Conservation (phyloP, 2,113 vertebrate genomes). For the Potamarius usumacintae region DNA sequence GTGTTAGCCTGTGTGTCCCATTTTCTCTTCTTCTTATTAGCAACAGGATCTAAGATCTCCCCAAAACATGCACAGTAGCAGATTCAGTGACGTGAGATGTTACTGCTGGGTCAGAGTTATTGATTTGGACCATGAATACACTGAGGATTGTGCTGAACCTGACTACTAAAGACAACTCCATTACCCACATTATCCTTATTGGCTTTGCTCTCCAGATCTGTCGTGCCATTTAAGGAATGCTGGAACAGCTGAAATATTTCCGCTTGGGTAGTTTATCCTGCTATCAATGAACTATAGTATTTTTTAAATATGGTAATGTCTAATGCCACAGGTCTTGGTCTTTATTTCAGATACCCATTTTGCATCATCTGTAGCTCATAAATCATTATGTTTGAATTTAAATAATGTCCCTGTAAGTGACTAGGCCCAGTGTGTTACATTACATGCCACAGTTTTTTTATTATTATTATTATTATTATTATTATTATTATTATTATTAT, state of each 20-base stretch:
- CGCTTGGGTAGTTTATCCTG: not conserved
- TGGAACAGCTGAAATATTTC: not conserved
- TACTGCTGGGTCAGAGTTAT: slow-evolving; percentile 22
- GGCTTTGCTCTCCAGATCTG: not conserved
- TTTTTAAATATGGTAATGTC: not conserved
- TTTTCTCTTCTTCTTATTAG: not conserved
- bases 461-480: too few relatives aligned
- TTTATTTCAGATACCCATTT: not conserved
- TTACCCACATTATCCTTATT: not conserved
- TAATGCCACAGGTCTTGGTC: too few relatives aligned
- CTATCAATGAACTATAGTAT: not conserved
- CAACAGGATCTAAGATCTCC: not conserved
- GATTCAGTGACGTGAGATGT: slow-evolving; percentile 6
- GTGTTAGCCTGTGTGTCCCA: not conserved
- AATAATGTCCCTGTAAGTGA: not conserved
- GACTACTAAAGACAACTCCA: slow-evolving; percentile 6
- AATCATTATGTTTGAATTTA: not conserved
- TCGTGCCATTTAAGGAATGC: not conserved
- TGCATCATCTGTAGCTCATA: not conserved
- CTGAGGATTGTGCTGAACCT: not conserved
- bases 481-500: not conserved
- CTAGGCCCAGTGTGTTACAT: not conserved
- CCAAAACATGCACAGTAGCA: not conserved
- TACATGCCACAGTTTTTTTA: not conserved
- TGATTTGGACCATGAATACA: slow-evolving; percentile 10